Evolutionary conservation across 1,140 invertebrate species (phyloP).

Genomic region (Drosophila gunungcola): DNA sequence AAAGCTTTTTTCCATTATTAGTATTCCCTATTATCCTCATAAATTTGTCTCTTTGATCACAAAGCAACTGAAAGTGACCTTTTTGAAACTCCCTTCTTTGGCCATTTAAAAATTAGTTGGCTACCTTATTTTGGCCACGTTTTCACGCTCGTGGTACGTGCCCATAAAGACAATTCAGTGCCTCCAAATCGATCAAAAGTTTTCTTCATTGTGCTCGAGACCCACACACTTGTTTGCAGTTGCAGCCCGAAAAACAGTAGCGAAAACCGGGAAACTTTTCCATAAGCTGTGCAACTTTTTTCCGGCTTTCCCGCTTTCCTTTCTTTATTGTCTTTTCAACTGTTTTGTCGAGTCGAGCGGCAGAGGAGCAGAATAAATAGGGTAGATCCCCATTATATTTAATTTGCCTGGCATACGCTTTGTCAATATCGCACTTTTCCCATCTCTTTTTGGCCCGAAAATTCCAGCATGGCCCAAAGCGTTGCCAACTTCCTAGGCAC

Average conservation of each 20-base stretch:
- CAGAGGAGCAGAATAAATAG: conserved; percentile 29
- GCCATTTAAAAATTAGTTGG: neutral
- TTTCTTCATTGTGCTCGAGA: conserved; percentile 31
- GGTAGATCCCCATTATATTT: conserved; percentile 70
- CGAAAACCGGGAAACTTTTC: conserved; percentile 47
- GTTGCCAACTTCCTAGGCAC: conserved; percentile 69
- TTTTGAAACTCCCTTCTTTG: conserved; percentile 4
- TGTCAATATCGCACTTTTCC: conserved; percentile 68
- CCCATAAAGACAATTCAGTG: conserved; percentile 52
- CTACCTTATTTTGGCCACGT: conserved; percentile 32
- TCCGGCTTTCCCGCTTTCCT: conserved; percentile 32
- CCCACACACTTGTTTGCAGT: conserved; percentile 30
- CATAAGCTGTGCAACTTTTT: conserved; percentile 65
- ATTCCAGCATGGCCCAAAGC: conserved; percentile 70
- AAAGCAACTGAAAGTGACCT: neutral
- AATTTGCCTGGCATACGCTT: conserved; percentile 78
- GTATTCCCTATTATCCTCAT: too few relatives aligned
- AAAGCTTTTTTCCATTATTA: too few relatives aligned
- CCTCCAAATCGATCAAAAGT: conserved; percentile 69
- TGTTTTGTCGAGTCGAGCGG: conserved; percentile 38
- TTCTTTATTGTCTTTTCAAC: conserved; percentile 55
- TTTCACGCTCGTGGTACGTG: conserved; percentile 46
- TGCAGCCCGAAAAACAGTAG: conserved; percentile 7
- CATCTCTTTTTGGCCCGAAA: conserved; percentile 41
- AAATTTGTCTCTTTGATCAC: neutral